Evolutionary conservation across 1,140 invertebrate genomes (phyloP).

Genomic region (Ceratina japonica): DNA sequence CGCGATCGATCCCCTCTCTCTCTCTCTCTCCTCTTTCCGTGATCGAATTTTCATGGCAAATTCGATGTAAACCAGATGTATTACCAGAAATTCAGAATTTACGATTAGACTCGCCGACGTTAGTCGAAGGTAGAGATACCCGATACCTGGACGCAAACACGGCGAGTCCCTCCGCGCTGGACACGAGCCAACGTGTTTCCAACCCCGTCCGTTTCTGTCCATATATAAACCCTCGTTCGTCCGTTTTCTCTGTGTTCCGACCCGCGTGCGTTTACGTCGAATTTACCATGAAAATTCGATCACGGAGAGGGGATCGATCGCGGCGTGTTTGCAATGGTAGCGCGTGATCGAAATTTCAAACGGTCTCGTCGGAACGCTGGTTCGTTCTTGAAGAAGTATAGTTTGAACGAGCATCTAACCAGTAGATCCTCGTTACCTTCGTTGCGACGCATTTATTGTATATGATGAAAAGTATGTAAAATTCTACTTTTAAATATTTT

Average conservation of each 20-base stretch:
- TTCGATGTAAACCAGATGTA: conserved; percentile 28
- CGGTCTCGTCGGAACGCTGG: background rate
- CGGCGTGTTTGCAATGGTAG: too few relatives aligned
- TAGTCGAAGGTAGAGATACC: conserved; percentile 6
- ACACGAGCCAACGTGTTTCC: conserved; percentile 35
- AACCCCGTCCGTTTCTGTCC: conserved; percentile 65
- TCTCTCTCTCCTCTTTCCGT: too few relatives aligned
- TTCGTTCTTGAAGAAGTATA: background rate
- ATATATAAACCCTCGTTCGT: conserved; percentile 44
- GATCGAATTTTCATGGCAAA: background rate
- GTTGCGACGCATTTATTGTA: background rate
- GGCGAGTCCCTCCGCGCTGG: conserved; percentile 15
- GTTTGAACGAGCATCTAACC: background rate
- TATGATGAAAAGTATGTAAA: too few relatives aligned
- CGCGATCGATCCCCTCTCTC: background rate
- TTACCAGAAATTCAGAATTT: conserved; percentile 22
- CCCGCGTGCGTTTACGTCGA: conserved; percentile 12
- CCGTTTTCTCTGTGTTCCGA: conserved; percentile 40
- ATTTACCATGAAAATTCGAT: background rate
- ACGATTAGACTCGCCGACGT: background rate
- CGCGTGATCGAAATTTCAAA: background rate
- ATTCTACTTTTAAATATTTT: too few relatives aligned
- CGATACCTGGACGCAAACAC: background rate
- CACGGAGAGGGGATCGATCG: background rate
- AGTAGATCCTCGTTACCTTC: too few relatives aligned